phyloP scores from a whole-genome alignment of 2,113 vertebrate species.

The Myodes glareolus region DNA sequence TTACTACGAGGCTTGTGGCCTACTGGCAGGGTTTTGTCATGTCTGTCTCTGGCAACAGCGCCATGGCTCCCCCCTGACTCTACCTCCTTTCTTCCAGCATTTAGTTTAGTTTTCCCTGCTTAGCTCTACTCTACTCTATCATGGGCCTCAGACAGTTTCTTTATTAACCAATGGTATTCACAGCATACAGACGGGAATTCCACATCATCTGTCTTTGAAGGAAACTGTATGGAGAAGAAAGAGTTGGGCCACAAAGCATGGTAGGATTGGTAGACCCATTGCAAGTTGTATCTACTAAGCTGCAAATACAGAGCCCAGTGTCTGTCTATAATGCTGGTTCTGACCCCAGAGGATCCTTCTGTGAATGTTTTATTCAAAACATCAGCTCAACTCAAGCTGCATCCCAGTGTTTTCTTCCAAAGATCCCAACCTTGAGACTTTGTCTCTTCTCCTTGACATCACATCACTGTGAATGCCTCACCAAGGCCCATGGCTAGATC shows the following conservation, averaged over 20 bases:
- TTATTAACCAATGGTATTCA: no score
- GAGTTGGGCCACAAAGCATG: not conserved
- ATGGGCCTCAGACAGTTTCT: no score
- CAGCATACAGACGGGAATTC: no score
- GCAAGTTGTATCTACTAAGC: not conserved
- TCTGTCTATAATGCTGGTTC: not conserved
- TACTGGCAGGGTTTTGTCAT: no score
- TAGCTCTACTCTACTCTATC: no score
- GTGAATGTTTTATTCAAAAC: not conserved
- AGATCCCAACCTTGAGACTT: constrained; percentile 3
- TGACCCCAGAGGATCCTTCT: not conserved
- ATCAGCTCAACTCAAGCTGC: not conserved
- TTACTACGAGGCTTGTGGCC: no score
- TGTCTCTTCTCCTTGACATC: not conserved
- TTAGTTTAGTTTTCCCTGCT: no score
- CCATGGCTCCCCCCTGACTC: no score
- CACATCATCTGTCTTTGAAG: not conserved
- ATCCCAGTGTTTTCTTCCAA: not conserved
- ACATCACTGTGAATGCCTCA: not conserved
- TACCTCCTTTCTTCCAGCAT: no score
- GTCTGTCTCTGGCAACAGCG: no score
- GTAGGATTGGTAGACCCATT: not conserved
- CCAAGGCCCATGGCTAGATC: not conserved
- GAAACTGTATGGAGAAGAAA: not conserved
- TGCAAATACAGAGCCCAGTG: not conserved